Evolutionary conservation across 2,113 vertebrate species (phyloP), one percentile per base, ranked within the genome.

Genomic region (Ivindomyrus marchei): DNA sequence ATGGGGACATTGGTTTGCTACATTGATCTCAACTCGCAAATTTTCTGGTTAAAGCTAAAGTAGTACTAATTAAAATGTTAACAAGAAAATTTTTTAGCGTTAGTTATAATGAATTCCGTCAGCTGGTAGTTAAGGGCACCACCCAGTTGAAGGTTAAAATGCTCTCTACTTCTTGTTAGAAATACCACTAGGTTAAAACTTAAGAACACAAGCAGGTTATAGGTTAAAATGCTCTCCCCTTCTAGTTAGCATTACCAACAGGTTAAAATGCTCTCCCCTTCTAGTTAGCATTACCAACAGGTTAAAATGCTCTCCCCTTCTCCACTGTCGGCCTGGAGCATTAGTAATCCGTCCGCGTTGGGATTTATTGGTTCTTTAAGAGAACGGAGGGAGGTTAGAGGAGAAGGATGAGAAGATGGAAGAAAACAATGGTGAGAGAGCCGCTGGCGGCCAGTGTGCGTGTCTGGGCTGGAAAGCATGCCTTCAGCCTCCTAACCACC

Each of bases 311-410:
- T 7, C 31, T 77, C 27, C 9, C 7, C 6, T 74, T 36, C 66
- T 93, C 93, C 91, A 93, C 90, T 94, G 96, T 95, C 96, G 93
- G 95, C 95, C 95, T 93, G 92, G 31, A 93, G 90, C 94, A 95
- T 94, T 94, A 94, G 95, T 94, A 93, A 96, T 96, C 96, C 96
- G 95, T 97, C 96, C 95, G 93, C 95, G 94, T 95, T 94, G 93
- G 94, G 96, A 96, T 97, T 97, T 97, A 97, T 97, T 96, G 95
- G 94, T 95, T 95, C 95, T 96, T 96, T 96, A 96, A 96, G 95
- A 95, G 92, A 66, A 56, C 50, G 8, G 15, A 47, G 50, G 80
- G n/a, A 58, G 36, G 31, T 27, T 19, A 3, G 86, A 85, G 62
- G 10, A 8, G 53, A 24, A 91, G 96, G 31, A 80, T 39, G 31